Base-by-base conservation (phyloP, 2,888 invertebrate species). In the Megaustenia siamemsis region DNA sequence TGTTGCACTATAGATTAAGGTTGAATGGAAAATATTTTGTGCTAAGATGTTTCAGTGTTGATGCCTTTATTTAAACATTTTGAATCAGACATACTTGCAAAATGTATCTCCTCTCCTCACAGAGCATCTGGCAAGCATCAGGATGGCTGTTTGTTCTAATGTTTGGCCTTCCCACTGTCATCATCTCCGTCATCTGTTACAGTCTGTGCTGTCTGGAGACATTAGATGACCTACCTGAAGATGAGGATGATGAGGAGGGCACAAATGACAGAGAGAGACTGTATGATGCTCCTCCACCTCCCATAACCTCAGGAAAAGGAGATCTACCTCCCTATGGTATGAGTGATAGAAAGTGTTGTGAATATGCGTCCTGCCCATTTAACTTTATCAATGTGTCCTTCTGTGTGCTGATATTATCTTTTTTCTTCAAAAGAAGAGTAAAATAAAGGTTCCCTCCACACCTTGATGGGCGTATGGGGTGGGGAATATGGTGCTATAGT, bases 171-270 rank as follows among this genome's bases (percentile, higher is more conserved):
- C 99, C 99, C 0, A 95, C 98, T 69, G 97, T 98, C 56, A 98
- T 99, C 93, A 95, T 99, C 35, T 96, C 97, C 38, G 96, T 99
- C 35, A 98, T 99, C 90, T 96, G 98, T 93, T 99, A 99, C 94
- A 98, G 98, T 1, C 96, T 98, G 87, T 99, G 98, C 94, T 99
- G 99, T 93, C 97, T 98, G 81, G 99, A 99, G 93, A 97, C 99
- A 91, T 95, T 98, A 88, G 98, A 98, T 93, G 97, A 97, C 0
- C 88, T 86, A 15, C 71, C 86, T 18, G 96, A 97, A 73, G 97
- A 97, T 84, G 90, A 91, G 10, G 91, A 66, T 49, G 86, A 80
- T 43, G 84, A 83, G 1, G 79, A 83, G 0, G 86, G 69, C 2
- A 53, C 53, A 24, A 71, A 84, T n/a, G 79, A 79, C 18, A 76